Base-by-base conservation (phyloP, 2,888 invertebrate genomes). In the Pterostichus madidus region DNA sequence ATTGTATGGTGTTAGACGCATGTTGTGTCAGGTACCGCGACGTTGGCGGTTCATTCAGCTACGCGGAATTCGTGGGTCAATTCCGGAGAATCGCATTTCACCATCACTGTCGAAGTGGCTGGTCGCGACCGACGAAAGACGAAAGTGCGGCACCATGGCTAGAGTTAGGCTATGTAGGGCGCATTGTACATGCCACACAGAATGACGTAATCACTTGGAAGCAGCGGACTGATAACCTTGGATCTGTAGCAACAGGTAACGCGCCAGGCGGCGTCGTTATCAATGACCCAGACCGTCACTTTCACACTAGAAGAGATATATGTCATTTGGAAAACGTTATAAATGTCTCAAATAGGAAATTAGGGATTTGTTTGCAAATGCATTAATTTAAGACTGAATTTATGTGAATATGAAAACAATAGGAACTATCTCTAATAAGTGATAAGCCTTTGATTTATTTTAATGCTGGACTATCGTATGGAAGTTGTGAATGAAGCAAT, bases 21-120 rank as follows among this genome's bases (percentile, higher is more conserved):
- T 6, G 15, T 15, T 17, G 15, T 17, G 56, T 56, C 56, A 56
- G 56, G 56, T 56, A 56, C 56, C 56, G 8, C 56, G 52, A 52
- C n/a, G n/a, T 52, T 52, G 52, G n/a, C 13, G n/a, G n/a, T 56
- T 56, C 17, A 4, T 8, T 13, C 56, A 4, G 17, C 13, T 73
- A 44, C 73, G 46, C 73, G 39, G 73, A 73, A 73, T 73, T 73
- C 73, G 73, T 73, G 73, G 73, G 73, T 35, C 44, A 13, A 73
- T 73, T 73, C 73, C 73, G 73, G 24, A 44, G 49, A 73, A 44
- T 73, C 73, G 46, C 73, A 73, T 73, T 73, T 73, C 73, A 73
- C 73, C 73, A 73, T 73, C 73, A 4, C 35, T 44, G 35, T 8
- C 15, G 44, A 7, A 11, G 44, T 39, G 6, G 39, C 39, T 39